Conservation (phyloP, 2,888 invertebrate species). For the Polietes domitor region DNA sequence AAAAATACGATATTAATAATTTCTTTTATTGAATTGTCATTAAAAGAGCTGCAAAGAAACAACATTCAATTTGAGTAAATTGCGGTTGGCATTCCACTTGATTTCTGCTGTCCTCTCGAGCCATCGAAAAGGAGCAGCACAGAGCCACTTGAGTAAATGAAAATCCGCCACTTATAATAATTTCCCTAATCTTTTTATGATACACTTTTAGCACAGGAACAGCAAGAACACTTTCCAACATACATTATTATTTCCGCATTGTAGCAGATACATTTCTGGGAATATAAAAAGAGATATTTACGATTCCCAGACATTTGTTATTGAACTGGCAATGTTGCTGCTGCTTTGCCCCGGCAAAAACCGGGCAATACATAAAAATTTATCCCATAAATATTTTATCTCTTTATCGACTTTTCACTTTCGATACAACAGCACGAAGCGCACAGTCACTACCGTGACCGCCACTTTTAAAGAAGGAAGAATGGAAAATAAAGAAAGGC, state of each 20-base stretch:
- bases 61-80: constrained; percentile 13
- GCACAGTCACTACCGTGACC: constrained; percentile 37
- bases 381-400: constrained; percentile 63
- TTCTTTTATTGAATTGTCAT: constrained; percentile 18
- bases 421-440: constrained; percentile 56
- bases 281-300: constrained; percentile 40
- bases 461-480: constrained; percentile 39
- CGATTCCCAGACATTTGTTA: constrained; percentile 39
- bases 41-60: neutral
- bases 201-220: constrained; percentile 11
- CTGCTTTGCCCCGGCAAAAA: constrained; percentile 12
- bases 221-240: neutral
- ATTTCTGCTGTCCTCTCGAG: constrained; percentile 33
- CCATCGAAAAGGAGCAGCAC: neutral
- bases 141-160: constrained; percentile 50
- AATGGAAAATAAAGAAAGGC: neutral
- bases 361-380: constrained; percentile 49
- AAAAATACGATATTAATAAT: constrained; percentile 21
- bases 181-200: constrained; percentile 44
- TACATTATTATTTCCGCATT: neutral
- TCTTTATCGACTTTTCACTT: constrained; percentile 67
- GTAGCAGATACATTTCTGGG: neutral
- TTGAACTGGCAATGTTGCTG: constrained; percentile 35
- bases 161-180: constrained; percentile 58
- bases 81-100: constrained; percentile 25